A percentile compares a stretch with the other conserved stretches of the same genome.
These are phyloP conservation scores for Acipenser ruthenus DNA, from an alignment of 2,797 vertebrate genomes.

Conservation along the genomic window DNA sequence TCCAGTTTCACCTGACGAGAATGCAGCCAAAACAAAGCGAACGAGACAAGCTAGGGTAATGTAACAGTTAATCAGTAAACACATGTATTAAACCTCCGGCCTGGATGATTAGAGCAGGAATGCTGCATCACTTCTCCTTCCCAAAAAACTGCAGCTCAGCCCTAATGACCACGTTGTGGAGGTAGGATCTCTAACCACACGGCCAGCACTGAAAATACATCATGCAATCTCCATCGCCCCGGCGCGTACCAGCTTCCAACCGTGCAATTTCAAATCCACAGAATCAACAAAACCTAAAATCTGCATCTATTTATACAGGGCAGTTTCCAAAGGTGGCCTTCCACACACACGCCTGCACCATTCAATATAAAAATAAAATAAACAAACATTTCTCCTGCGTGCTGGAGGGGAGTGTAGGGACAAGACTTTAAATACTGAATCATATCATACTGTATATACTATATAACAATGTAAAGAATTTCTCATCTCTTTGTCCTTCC, in stretches of 20 bases:
- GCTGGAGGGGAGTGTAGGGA: too few relatives aligned
- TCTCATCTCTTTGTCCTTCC: too few relatives aligned
- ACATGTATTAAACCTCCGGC: too few relatives aligned
- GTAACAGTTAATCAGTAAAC: neutral
- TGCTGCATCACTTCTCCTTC: conserved; percentile 27
- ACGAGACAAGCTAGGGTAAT: too few relatives aligned
- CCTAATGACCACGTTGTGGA: conserved; percentile 30
- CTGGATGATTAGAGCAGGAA: conserved; percentile 11
- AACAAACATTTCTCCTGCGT: too few relatives aligned
- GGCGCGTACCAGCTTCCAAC: neutral
- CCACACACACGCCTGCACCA: neutral
- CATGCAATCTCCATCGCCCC: too few relatives aligned
- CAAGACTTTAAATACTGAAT: too few relatives aligned
- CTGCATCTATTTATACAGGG: conserved; percentile 25
- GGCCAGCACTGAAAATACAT: neutral
- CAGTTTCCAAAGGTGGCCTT: conserved; percentile 21
- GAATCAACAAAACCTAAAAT: neutral
- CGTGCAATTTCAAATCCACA: neutral
- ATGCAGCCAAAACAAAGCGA: neutral
- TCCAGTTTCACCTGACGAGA: conserved; percentile 25
- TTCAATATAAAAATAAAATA: too few relatives aligned
- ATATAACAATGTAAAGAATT: too few relatives aligned
- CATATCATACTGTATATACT: too few relatives aligned
- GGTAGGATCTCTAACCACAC: neutral
- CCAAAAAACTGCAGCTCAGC: conserved; percentile 58